Evolutionary conservation across 2,113 vertebrate species (phyloP).

Genomic region (Phylloscopus trochilus): DNA sequence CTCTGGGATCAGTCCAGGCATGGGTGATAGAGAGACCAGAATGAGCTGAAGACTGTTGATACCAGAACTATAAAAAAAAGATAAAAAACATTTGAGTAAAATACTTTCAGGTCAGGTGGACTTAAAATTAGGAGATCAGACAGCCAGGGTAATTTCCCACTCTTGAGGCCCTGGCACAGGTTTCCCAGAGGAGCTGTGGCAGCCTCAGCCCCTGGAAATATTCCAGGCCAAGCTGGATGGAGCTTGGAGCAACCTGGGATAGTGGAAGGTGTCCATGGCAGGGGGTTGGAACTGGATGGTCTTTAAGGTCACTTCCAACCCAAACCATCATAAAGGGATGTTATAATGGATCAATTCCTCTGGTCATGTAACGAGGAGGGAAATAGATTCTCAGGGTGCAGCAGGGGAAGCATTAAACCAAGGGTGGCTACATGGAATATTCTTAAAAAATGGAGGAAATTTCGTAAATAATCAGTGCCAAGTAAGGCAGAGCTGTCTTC

Average conservation of each 20-base stretch:
- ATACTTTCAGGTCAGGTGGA: background rate
- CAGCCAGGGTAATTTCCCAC: background rate
- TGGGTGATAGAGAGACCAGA: background rate
- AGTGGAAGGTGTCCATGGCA: background rate
- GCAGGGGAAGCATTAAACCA: background rate
- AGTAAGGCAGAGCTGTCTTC: background rate
- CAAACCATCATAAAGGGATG: background rate
- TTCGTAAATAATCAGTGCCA: background rate
- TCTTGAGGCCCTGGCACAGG: background rate
- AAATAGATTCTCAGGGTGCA: background rate
- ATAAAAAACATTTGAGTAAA: background rate
- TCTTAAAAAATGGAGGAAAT: background rate
- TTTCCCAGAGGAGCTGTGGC: background rate
- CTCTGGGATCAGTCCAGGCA: background rate
- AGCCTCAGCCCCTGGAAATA: background rate
- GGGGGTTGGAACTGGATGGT: accelerated
- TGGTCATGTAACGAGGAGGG: background rate
- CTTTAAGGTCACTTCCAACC: background rate
- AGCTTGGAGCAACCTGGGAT: background rate
- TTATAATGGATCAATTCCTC: background rate
- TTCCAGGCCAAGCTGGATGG: accelerated
- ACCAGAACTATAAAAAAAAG: background rate
- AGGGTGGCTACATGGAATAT: background rate
- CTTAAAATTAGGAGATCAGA: background rate
- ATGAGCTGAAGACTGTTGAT: background rate